phyloP scores from a whole-genome alignment of 1,140 invertebrate genomes.

The Drosophila neocordata region DNA sequence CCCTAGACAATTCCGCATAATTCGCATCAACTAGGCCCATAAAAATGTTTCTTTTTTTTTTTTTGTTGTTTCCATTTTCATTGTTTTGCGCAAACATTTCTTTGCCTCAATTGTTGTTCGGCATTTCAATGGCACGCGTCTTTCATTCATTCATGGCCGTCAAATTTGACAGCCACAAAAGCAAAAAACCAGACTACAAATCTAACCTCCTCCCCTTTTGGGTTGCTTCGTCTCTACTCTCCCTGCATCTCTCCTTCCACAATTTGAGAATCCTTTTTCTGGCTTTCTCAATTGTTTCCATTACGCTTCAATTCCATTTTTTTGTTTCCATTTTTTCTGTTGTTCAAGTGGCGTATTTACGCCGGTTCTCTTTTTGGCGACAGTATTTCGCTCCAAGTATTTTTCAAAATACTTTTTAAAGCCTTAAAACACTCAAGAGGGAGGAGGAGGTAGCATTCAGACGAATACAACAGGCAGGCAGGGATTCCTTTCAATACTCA shows the following conservation, averaged over 20 bases:
- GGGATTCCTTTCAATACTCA: slow-evolving; percentile 49
- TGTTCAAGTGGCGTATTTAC: slow-evolving; percentile 80
- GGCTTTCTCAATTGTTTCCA: slow-evolving; percentile 80
- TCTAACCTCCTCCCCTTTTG: slow-evolving; percentile 47
- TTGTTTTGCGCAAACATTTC: slow-evolving; percentile 28
- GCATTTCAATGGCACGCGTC: slow-evolving; percentile 70
- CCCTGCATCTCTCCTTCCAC: slow-evolving; percentile 23
- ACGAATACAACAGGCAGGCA: slow-evolving; percentile 5
- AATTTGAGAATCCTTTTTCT: slow-evolving; percentile 81
- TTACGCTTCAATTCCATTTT: slow-evolving; percentile 70
- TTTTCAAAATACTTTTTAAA: slow-evolving; percentile 62
- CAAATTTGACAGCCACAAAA: slow-evolving; percentile 77
- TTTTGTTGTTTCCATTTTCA: slow-evolving; percentile 36
- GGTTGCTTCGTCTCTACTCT: background rate
- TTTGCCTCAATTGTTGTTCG: slow-evolving; percentile 45
- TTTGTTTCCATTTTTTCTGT: slow-evolving; percentile 71
- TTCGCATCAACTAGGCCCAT: slow-evolving; percentile 59
- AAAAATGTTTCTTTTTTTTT: slow-evolving; percentile 11
- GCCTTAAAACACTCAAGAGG: slow-evolving; percentile 10
- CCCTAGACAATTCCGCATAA: slow-evolving; percentile 59
- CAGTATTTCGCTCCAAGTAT: slow-evolving; percentile 54
- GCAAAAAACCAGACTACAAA: slow-evolving; percentile 14
- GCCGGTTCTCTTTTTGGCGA: slow-evolving; percentile 58
- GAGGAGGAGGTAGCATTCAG: background rate
- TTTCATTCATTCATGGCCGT: slow-evolving; percentile 67